Percentiles rank a stretch among this genome's conserved stretches.
Conservation (phyloP, 2,888 invertebrate genomes). For the Odontothrips loti region DNA sequence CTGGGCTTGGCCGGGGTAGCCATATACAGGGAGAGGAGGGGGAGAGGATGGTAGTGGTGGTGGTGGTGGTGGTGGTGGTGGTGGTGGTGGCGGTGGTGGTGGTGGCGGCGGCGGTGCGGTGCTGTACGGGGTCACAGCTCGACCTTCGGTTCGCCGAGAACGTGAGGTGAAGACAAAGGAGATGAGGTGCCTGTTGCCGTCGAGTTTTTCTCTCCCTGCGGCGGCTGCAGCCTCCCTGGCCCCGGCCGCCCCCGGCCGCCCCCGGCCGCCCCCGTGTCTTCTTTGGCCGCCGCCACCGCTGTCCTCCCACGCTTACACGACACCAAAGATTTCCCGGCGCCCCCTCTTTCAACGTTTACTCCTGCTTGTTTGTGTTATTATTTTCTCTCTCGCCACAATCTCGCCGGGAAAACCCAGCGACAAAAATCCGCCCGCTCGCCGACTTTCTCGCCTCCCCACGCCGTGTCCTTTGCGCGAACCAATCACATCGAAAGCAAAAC, state of each 20-base stretch:
- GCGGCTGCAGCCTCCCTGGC: too few relatives aligned
- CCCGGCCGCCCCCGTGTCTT: too few relatives aligned
- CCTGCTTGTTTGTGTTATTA: background rate
- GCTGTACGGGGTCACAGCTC: background rate
- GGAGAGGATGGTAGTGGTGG: background rate
- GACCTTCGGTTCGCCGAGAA: conserved; percentile 18
- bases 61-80: background rate
- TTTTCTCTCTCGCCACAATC: background rate
- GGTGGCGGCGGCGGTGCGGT: background rate
- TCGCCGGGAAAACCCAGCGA: background rate
- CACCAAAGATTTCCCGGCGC: too few relatives aligned
- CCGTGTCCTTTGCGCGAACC: too few relatives aligned
- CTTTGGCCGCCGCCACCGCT: too few relatives aligned
- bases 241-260: too few relatives aligned
- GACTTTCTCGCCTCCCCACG: too few relatives aligned
- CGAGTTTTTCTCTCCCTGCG: background rate
- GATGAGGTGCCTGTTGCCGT: conserved; percentile 12
- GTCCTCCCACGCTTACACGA: background rate
- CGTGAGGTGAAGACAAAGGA: conserved; percentile 24
- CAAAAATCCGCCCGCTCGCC: too few relatives aligned
- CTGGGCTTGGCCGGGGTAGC: background rate
- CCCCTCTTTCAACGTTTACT: background rate
- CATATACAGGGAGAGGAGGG: background rate
- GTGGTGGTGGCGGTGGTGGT: background rate
- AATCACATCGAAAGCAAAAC: too few relatives aligned